A percentile compares a stretch with the other conserved stretches of the same genome.
phyloP scores from a whole-genome alignment of 2,888 invertebrate genomes.

The Didymodactylos carnosus region DNA sequence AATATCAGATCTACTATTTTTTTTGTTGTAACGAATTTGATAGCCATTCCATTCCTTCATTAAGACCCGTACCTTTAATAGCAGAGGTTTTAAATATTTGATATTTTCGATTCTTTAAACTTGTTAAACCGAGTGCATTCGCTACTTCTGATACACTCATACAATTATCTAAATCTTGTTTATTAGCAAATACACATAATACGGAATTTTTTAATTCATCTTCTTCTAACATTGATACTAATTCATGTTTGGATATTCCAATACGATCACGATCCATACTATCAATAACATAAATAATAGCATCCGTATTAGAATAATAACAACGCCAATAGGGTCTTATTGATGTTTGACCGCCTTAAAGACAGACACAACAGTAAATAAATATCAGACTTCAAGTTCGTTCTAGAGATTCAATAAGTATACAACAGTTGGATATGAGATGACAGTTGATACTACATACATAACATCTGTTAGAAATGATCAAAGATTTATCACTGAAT shows the following conservation, averaged over 20 bases:
- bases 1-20: neutral
- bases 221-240: slow-evolving; percentile 87
- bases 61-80: slow-evolving; percentile 85
- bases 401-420: no score
- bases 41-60: slow-evolving; percentile 96
- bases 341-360: neutral
- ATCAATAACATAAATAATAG: slow-evolving; percentile 97
- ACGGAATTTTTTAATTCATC: slow-evolving; percentile 88
- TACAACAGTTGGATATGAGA: no score
- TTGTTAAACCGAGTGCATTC: slow-evolving; percentile 77
- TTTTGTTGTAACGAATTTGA: neutral
- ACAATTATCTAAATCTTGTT: slow-evolving; percentile 95
- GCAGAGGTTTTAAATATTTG: slow-evolving; percentile 99
- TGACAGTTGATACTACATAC: no score
- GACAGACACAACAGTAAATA: neutral
- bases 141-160: slow-evolving; percentile 86
- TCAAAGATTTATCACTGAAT: neutral
- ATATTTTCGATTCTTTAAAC: slow-evolving; percentile 84
- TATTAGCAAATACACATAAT: slow-evolving; percentile 87
- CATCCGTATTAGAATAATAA: slow-evolving; percentile 98
- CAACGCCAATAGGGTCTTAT: slow-evolving; percentile 93
- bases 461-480: neutral
- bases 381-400: no score
- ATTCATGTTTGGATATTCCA: slow-evolving; percentile 93
- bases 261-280: slow-evolving; percentile 94